Evolutionary conservation across 2,113 vertebrate genomes (phyloP).

Genomic region (Malurus elegans): DNA sequence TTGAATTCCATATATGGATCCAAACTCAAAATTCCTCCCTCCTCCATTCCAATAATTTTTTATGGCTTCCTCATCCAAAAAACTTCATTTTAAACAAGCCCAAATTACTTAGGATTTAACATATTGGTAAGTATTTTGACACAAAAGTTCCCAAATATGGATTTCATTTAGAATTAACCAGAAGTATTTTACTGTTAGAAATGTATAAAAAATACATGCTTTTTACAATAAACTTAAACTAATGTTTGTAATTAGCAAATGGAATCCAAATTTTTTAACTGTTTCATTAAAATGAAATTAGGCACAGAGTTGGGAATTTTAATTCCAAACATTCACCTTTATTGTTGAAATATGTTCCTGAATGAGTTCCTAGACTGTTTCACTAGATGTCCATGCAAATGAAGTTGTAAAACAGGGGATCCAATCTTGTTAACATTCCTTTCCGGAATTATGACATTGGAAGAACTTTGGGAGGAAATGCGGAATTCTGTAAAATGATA

Average conservation of each 20-base stretch:
- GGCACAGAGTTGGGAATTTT: neutral
- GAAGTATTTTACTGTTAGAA: neutral
- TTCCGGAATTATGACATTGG: neutral
- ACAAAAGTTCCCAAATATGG: neutral
- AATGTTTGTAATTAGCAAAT: neutral
- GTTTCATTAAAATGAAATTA: slow-evolving; percentile 29
- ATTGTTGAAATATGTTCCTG: neutral
- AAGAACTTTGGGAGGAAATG: neutral
- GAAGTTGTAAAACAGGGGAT: neutral
- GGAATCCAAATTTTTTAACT: neutral
- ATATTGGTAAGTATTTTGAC: neutral
- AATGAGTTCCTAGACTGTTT: neutral
- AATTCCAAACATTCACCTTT: slow-evolving; percentile 37
- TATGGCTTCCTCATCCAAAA: neutral
- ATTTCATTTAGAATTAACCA: neutral
- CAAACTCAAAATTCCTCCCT: neutral
- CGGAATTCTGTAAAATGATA: neutral
- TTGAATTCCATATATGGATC: neutral
- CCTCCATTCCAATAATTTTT: neutral
- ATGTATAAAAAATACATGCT: neutral
- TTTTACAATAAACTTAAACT: neutral
- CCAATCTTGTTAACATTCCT: neutral
- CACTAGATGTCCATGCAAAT: neutral
- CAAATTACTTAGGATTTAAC: neutral
- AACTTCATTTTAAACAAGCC: neutral